Conservation (phyloP, 2,113 vertebrate genomes). For the Symphodus melops region DNA sequence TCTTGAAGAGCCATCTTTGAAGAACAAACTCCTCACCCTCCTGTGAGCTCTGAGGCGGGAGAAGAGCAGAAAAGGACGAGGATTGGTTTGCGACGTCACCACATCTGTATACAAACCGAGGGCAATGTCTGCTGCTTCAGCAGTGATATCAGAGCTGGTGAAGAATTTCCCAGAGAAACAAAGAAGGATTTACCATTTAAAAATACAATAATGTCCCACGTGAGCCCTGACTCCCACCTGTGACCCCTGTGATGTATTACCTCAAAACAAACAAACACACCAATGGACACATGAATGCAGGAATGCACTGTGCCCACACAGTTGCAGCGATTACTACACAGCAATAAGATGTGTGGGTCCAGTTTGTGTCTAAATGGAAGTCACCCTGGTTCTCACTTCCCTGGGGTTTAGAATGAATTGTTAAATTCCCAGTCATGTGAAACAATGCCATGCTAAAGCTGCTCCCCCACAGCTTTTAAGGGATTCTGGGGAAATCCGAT, state of each 20-base stretch:
- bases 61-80: slow-evolving; percentile 6
- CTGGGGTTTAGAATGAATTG: slow-evolving; percentile 55
- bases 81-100: slow-evolving; percentile 47
- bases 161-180: slow-evolving; percentile 64
- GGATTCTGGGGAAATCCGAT: slow-evolving; percentile 68
- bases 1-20: not conserved
- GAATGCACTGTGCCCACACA: slow-evolving; percentile 16
- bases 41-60: slow-evolving; percentile 20
- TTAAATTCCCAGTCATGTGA: slow-evolving; percentile 66
- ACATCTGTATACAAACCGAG: slow-evolving; percentile 45
- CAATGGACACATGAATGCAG: not conserved
- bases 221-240: slow-evolving; percentile 30
- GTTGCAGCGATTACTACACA: slow-evolving; percentile 23
- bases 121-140: slow-evolving; percentile 51
- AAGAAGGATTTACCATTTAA: slow-evolving; percentile 64
- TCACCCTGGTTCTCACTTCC: slow-evolving; percentile 42
- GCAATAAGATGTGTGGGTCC: slow-evolving; percentile 51
- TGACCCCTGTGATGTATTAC: slow-evolving; percentile 12
- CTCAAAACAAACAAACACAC: slow-evolving; percentile 23
- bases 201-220: slow-evolving; percentile 57
- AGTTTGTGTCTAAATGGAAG: slow-evolving; percentile 39
- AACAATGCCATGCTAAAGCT: slow-evolving; percentile 72
- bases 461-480: slow-evolving; percentile 57
- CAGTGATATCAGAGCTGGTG: slow-evolving; percentile 41
- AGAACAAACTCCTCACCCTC: slow-evolving; percentile 17